Base-by-base conservation (phyloP, 2,888 invertebrate species). In the Lithophane leautieri region DNA sequence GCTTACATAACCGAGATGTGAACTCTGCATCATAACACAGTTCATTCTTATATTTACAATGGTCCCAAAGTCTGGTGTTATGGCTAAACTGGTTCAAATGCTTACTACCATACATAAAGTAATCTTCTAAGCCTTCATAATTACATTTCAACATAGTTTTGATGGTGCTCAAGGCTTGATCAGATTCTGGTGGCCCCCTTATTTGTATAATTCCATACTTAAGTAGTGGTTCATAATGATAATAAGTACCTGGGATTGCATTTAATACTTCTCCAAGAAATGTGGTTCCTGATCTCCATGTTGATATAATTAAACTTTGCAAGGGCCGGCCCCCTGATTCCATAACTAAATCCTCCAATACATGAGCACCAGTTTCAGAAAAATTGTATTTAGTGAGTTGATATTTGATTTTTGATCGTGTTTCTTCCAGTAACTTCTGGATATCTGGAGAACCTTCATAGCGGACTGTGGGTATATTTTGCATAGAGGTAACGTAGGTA, bases 271-370 rank as follows among this genome's bases (percentile, higher is more conserved):
- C 98, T 72, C 98, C 99, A 70, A 99, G 97, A 93, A 99, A 99
- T 54, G 99, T 99, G 34, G 99, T 98, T 11, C 99, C 99, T 8
- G 98, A 98, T 86, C 99, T 97, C 98, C 99, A 99, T 22, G 98
- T 98, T n/a, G 98, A 98, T 79, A 98, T 95, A 84, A 99, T 97
- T 66, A 99, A 93, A 92, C 98, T 98, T 83, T 98, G 97, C 76
- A 98, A 91, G 8, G 98, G 98, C 76, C 95, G 97, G 22, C 98
- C 98, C 61, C 97, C 97, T 60, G 97, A 96, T 86, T 98, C 98
- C 86, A 97, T 95, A 2, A 98, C 97, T 89, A 98, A 97, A 89
- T 98, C 97, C 74, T 97, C 96, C 79, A 98, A 92, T 81, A 97
- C 97, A 81, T 96, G 95, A 73, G 93, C 94, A 78, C 94, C 94